Conservation (phyloP, 2,113 vertebrate genomes). For the Cebus imitator region DNA sequence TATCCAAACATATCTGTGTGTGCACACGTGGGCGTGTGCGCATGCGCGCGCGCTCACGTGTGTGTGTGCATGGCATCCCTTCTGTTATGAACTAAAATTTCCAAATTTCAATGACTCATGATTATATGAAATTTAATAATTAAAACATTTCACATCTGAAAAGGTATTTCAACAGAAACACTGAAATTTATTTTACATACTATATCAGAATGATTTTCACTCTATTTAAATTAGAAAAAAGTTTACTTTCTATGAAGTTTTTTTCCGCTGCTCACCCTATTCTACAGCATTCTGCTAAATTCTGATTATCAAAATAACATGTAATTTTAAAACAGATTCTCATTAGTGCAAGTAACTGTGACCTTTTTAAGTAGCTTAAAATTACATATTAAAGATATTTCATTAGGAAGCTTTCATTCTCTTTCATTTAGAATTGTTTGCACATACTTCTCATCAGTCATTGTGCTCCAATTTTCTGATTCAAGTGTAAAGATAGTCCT, state of each 20-base stretch:
- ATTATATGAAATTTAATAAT: background rate
- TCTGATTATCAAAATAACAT: background rate
- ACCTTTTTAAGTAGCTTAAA: conserved; percentile 30
- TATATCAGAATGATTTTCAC: background rate
- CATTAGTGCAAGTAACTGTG: background rate
- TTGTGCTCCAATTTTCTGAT: conserved; percentile 27
- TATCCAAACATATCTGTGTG: no score
- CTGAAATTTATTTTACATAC: background rate
- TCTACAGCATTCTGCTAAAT: background rate
- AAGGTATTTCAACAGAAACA: background rate
- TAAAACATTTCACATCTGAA: background rate
- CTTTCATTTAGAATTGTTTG: conserved; percentile 28
- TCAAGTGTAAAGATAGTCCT: background rate
- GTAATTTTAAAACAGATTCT: background rate
- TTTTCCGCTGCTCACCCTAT: background rate
- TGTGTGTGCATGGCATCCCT: background rate
- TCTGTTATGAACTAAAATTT: background rate
- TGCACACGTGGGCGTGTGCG: no score
- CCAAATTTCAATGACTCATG: background rate
- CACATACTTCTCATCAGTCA: background rate
- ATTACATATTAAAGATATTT: conserved; percentile 21
- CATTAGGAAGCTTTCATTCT: background rate
- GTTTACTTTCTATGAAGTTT: background rate
- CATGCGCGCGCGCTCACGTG: no score
- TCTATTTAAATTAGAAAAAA: background rate